Conservation (phyloP, 2,113 vertebrate species). For the Corvus moneduloides region DNA sequence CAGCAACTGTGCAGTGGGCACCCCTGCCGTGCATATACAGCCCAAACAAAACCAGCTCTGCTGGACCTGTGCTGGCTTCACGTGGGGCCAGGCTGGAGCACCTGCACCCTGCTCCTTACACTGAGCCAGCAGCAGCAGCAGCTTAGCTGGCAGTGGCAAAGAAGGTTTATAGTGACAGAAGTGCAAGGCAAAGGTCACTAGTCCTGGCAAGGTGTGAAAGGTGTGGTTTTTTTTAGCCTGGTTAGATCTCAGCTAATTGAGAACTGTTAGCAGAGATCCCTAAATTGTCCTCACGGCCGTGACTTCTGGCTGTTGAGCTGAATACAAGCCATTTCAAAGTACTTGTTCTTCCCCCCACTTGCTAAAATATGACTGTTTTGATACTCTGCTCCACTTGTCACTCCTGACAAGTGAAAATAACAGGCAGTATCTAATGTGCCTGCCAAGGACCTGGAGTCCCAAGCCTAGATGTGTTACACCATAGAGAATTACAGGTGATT, state of each 20-base stretch:
- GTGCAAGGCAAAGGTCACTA: neutral
- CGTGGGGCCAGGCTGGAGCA: fast-evolving
- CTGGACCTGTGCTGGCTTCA: neutral
- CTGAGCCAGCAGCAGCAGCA: neutral
- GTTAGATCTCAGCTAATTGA: neutral
- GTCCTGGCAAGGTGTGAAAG: neutral
- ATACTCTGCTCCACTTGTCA: neutral
- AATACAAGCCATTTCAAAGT: neutral
- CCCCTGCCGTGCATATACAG: fast-evolving
- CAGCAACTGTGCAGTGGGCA: neutral
- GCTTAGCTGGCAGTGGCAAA: neutral
- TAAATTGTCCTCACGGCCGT: neutral
- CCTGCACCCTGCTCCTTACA: neutral
- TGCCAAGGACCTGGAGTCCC: neutral
- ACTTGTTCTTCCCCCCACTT: neutral
- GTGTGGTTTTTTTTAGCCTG: neutral
- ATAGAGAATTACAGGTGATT: neutral
- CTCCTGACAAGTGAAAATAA: neutral
- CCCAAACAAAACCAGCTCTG: neutral
- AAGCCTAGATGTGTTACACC: neutral
- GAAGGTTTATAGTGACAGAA: neutral
- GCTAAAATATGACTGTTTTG: neutral
- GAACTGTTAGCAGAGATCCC: neutral
- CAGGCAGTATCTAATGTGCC: neutral
- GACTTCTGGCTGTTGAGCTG: neutral